These are phyloP conservation scores for Tragelaphus scriptus DNA, from an alignment of 2,113 vertebrate genomes.

Conservation along the genomic window DNA sequence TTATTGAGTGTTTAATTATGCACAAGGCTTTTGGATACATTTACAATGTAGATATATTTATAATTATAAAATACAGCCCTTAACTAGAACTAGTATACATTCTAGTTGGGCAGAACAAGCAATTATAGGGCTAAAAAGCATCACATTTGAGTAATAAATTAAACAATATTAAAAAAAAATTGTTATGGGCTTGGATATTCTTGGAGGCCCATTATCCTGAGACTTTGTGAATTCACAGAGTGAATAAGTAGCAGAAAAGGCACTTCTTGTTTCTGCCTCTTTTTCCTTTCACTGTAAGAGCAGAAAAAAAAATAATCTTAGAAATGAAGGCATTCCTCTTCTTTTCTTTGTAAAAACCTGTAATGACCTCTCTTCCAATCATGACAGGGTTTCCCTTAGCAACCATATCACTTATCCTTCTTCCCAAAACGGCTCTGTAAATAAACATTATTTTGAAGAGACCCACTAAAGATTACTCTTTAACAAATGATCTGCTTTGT, in stretches of 20 bases:
- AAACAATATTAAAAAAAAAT: background rate
- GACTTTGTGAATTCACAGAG: background rate
- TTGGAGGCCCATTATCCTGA: conserved; percentile 28
- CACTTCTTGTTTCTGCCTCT: conserved; percentile 33
- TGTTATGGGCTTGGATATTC: background rate
- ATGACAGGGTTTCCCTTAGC: conserved; percentile 56
- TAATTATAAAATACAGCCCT: background rate
- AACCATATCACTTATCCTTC: conserved; percentile 34
- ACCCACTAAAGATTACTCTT: conserved; percentile 25
- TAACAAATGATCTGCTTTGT: conserved; percentile 39
- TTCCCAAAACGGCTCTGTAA: conserved; percentile 5
- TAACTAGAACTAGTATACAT: background rate
- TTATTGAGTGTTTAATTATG: background rate
- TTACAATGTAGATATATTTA: background rate
- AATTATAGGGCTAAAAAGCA: background rate
- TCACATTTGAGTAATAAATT: conserved; percentile 24
- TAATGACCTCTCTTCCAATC: conserved; percentile 54
- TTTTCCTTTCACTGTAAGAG: conserved; percentile 33
- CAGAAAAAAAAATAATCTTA: background rate
- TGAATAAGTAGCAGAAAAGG: conserved; percentile 36
- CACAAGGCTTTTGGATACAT: background rate
- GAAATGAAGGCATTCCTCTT: conserved; percentile 37
- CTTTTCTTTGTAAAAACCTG: conserved; percentile 48
- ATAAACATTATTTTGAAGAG: conserved; percentile 59
- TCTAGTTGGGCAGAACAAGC: background rate